Base-by-base conservation (phyloP, 2,797 vertebrate genomes). In the Leptoclinus maculatus region DNA sequence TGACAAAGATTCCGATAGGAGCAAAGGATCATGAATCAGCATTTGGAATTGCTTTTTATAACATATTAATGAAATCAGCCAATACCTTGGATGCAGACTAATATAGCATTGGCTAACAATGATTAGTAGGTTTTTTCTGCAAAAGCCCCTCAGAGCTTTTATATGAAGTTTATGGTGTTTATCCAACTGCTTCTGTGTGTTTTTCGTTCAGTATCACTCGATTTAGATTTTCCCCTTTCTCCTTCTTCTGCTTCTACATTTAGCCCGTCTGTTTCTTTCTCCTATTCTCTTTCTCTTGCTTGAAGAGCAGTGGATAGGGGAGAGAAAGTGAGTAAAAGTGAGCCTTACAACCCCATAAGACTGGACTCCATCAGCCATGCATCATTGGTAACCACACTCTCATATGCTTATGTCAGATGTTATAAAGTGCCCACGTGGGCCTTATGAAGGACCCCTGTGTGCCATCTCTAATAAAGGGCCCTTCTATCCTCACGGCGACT, bases 401-500 rank as follows among this genome's bases (percentile, higher is more conserved):
- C 83, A 91, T 91, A 92, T 93, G 92, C 89, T 93, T 87, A 91
- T 92, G 90, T 92, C 90, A 91, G 85, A 93, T 91, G 88, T 92
- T 91, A 90, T 92, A 86, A 92, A 92, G 87, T 90, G 79, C 82
- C 83, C 78, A 89, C 82, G 88, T 88, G 82, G 87, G 80, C 84
- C 87, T 91, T 80, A 93, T 93, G 87, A 93, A 93, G 91, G 91
- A 88, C 88, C 88, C 88, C 88, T 92, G 89, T 93, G 89, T 94
- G 87, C 89, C 91, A 90, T 92, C 85, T 84, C 69, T 86, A 93
- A 91, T 90, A 91, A 93, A 92, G 91, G 79, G 74, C 87, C 71
- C 84, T 92, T 92, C 90, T 88, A 90, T 91, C 83, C 85, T 70
- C 82, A 88, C 53, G 53, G 66, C 75, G 41, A 89, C 85, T 89